phyloP scores from a whole-genome alignment of 2,888 invertebrate species.

The Margaritifera margaritifera region DNA sequence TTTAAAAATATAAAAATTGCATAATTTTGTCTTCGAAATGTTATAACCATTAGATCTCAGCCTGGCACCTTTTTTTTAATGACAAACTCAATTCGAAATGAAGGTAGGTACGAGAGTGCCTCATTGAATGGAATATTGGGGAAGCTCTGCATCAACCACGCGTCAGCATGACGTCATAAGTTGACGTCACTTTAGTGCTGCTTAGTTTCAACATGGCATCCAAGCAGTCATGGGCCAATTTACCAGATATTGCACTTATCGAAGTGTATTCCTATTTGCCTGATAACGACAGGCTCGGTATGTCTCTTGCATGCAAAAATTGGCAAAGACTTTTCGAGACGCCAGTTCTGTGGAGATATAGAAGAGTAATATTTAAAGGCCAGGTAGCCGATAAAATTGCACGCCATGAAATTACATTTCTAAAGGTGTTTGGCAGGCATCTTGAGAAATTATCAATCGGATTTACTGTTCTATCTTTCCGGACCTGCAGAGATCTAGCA shows the following conservation, averaged over 20 bases:
- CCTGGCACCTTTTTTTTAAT: no score
- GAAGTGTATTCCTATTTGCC: slow-evolving; percentile 38
- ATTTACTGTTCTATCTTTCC: slow-evolving; percentile 34
- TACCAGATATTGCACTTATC: slow-evolving; percentile 48
- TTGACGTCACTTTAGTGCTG: no score
- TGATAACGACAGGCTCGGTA: slow-evolving; percentile 39
- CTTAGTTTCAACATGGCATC: no score
- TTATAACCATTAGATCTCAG: no score
- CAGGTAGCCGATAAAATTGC: slow-evolving; percentile 22
- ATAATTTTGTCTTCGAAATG: no score
- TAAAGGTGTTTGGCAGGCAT: slow-evolving; percentile 37
- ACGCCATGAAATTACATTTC: slow-evolving; percentile 34
- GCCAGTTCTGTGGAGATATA: slow-evolving; percentile 50
- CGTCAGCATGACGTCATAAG: no score
- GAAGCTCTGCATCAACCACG: no score
- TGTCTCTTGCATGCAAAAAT: slow-evolving; percentile 50
- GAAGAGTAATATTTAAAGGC: slow-evolving; percentile 28
- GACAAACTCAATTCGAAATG: no score
- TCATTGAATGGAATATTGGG: no score
- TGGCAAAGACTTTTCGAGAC: slow-evolving; percentile 46
- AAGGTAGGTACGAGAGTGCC: no score
- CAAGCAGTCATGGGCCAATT: slow-evolving; percentile 29
- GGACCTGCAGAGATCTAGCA: slow-evolving; percentile 38
- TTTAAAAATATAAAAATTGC: no score
- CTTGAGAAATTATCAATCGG: slow-evolving; percentile 30